Conservation (phyloP, 2,113 vertebrate species). For the Tricholaema leucomelas region DNA sequence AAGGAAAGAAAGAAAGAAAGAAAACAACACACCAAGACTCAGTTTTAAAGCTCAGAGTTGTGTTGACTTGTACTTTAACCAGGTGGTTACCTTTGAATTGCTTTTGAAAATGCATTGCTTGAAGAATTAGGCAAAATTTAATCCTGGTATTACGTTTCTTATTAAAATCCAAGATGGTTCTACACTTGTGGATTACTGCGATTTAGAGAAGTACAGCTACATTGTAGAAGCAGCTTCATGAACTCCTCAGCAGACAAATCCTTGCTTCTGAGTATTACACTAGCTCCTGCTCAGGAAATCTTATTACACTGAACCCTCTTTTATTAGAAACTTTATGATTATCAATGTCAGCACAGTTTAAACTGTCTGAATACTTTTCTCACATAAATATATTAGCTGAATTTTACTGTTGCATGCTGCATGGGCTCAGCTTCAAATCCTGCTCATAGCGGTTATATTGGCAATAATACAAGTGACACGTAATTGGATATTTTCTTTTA, state of each 20-base stretch:
- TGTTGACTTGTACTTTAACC: not conserved
- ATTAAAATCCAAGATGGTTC: constrained; percentile 36
- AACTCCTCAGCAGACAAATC: constrained; percentile 49
- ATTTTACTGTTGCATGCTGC: constrained; percentile 67
- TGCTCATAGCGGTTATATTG: constrained; percentile 66
- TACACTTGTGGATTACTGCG: constrained; percentile 3
- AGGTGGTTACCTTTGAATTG: constrained; percentile 27
- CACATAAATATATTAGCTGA: constrained; percentile 67
- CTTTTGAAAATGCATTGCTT: constrained; percentile 21
- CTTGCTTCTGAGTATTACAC: constrained; percentile 28
- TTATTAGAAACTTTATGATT: constrained; percentile 63
- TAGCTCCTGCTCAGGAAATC: constrained; percentile 44
- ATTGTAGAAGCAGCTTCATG: not conserved
- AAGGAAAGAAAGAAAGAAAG: not conserved
- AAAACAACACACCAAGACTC: not conserved
- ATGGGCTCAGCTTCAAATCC: constrained; percentile 71
- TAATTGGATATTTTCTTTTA: constrained; percentile 66
- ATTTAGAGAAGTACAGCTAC: constrained; percentile 8
- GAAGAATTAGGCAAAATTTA: constrained; percentile 30
- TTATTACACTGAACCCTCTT: constrained; percentile 55
- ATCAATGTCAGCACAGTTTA: constrained; percentile 32
- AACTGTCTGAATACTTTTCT: constrained; percentile 25
- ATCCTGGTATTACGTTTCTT: constrained; percentile 54
- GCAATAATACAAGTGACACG: constrained; percentile 62
- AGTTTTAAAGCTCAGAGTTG: not conserved